Base-by-base conservation (phyloP, 1,140 invertebrate species). In the Apis dorsata region DNA sequence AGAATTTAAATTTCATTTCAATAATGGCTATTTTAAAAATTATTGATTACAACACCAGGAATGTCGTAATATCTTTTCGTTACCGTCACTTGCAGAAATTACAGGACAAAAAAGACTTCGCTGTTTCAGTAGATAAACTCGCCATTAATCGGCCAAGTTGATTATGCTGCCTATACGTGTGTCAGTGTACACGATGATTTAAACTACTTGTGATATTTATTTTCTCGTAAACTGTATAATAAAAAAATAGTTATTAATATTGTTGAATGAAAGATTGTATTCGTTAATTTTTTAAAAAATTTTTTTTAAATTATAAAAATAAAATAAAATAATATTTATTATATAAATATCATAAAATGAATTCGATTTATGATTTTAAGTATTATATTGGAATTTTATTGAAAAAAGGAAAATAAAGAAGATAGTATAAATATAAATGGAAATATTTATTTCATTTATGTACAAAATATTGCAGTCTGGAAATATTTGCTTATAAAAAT, bases 71-170 rank as follows among this genome's bases (percentile, higher is more conserved):
- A 28, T 28, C 8, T 21, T 53, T 63, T 55, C 49, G 49, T 65
- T 71, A 28, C 3, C 53, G 11, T 63, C 51, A 28, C 1, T n/a
- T 24, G 66, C 28, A 57, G 57, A 71, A 21, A 55, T n/a, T 44
- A 59, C 28, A 57, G 49, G 49, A 71, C 28, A 55, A 66, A 69
- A 44, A 34, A 49, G 55, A 17, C 24, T 62, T 57, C 17, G 0
- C n/a, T 13, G 75, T 71, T 70, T 62, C 75, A 78, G 81, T 83
- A 78, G 66, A 78, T 70, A 83, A 78, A 69, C 28, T 44, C 4
- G 57, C 24, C 19, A 57, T 79, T 57, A 51, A 28, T 78, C 81
- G 28, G 75, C 51, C 81, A 51, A 63, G 59, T 49, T 57, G 66
- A 49, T 55, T 21, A 70, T n/a, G 17, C 12, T 17, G 12, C 11